Base-by-base conservation (phyloP, 1,140 invertebrate genomes). In the Aplysia californica region DNA sequence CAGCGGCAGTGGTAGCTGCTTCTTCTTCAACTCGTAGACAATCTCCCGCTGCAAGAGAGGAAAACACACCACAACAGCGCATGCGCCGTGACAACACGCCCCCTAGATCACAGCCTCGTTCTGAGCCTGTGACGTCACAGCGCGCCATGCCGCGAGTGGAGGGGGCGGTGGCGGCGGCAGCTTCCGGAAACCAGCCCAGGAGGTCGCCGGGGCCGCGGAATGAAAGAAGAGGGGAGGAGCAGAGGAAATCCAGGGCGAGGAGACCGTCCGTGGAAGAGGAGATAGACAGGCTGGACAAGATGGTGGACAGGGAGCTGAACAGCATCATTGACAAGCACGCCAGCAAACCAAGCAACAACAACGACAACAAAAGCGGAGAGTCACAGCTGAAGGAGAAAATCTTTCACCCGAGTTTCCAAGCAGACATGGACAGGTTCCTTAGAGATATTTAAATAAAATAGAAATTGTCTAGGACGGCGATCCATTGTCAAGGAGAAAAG, bases 201-300 rank as follows among this genome's bases (percentile, higher is more conserved):
- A n/a, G n/a, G n/a, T n/a, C n/a, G n/a, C n/a, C n/a, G n/a, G n/a
- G n/a, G n/a, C n/a, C n/a, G n/a, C n/a, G n/a, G n/a, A n/a, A n/a
- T n/a, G n/a, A n/a, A n/a, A n/a, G n/a, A n/a, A n/a, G n/a, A n/a
- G n/a, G n/a, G n/a, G n/a, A n/a, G n/a, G n/a, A n/a, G n/a, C n/a
- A n/a, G n/a, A n/a, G n/a, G n/a, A 38, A 61, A 10, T 38, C 2
- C 1, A 55, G 38, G 31, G 29, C n/a, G 23, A 55, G 58, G 1
- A 59, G 41, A 39, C 20, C 55, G 20, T 31, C 70, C 26, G 29
- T 73, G 33, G 70, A 61, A 3, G 55, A 73, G 6, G 70, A 73
- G 26, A 73, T 73, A n/a, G 38, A 73, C 26, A 55, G 70, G 38
- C 56, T 73, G 56, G 70, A 73, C 21, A 61, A 73, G 61, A 73